A percentile compares a stretch with the other conserved stretches of the same genome.
These are phyloP conservation scores for Montipora sp. DNA, from an alignment of 64 coral and sea anemone species.

Conservation along the genomic window DNA sequence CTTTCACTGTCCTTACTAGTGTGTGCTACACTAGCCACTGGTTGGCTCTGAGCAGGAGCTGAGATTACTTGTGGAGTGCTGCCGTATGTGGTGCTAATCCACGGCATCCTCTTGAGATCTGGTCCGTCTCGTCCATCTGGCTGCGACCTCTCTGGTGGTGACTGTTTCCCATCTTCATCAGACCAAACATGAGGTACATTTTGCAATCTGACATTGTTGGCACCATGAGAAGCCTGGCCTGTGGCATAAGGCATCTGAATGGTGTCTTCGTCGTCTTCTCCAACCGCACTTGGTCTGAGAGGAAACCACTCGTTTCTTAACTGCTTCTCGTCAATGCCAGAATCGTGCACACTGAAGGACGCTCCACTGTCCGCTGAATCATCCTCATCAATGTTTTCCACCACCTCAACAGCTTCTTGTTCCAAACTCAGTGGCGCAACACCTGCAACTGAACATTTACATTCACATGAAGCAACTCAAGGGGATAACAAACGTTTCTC, in stretches of 20 bases:
- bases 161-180: slow-evolving; percentile 20
- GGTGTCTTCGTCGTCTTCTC: neutral
- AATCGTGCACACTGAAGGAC: slow-evolving; percentile 3
- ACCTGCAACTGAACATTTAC: neutral
- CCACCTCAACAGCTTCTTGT: neutral
- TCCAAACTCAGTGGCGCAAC: no score
- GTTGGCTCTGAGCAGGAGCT: neutral
- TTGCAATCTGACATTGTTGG: neutral
- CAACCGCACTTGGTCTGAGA: slow-evolving; percentile 25
- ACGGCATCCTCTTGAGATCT: slow-evolving; percentile 14
- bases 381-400: neutral
- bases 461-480: neutral
- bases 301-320: slow-evolving; percentile 30
- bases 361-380: slow-evolving; percentile 17
- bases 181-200: slow-evolving; percentile 28
- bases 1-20: slow-evolving; percentile 20
- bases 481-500: no score
- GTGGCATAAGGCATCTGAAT: neutral
- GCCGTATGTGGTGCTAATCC: neutral
- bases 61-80: neutral
- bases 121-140: slow-evolving; percentile 73
- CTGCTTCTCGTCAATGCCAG: neutral
- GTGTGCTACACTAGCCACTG: neutral
- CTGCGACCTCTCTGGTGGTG: slow-evolving; percentile 68
- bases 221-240: neutral